Evolutionary conservation across 2,797 vertebrate species (phyloP).

Genomic region (Chelidonichthys spinosus): DNA sequence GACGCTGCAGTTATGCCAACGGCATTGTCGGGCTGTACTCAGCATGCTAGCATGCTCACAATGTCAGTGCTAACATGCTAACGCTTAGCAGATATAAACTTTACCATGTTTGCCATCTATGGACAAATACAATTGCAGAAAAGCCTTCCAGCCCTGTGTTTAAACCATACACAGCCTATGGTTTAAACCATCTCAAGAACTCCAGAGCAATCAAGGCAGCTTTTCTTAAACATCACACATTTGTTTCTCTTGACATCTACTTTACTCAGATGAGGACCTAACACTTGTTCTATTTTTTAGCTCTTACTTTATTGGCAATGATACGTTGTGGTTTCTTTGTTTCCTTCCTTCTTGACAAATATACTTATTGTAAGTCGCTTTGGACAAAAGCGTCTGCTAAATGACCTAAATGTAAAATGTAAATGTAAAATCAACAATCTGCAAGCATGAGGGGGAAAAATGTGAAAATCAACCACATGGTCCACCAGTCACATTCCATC

Average conservation of each 20-base stretch:
- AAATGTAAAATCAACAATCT: slow-evolving; percentile 1
- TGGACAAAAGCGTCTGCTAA: too few species aligned
- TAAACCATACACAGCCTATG: neutral
- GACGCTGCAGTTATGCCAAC: neutral
- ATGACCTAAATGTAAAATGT: too few species aligned
- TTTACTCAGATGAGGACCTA: too few species aligned
- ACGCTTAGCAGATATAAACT: neutral
- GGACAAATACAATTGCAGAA: neutral
- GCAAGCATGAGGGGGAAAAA: slow-evolving; percentile 1
- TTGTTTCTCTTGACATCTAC: too few species aligned
- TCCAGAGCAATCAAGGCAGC: neutral
- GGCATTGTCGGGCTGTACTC: neutral
- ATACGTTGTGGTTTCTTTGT: too few species aligned
- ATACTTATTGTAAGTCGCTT: too few species aligned
- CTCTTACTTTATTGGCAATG: too few species aligned
- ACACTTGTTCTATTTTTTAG: too few species aligned
- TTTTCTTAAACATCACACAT: slow-evolving; percentile 2
- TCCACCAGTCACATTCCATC: slow-evolving; percentile 45
- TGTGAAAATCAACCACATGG: slow-evolving; percentile 13
- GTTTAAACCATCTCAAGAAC: slow-evolving; percentile 9
- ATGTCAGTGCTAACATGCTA: neutral
- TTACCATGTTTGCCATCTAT: neutral
- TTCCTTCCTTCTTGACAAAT: too few species aligned
- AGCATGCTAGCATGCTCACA: neutral
- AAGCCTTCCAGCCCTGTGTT: neutral